Percentiles rank a stretch among this genome's conserved stretches.
Conservation (phyloP, 2,797 vertebrate genomes). For the Mormyrus hasselquistii region DNA sequence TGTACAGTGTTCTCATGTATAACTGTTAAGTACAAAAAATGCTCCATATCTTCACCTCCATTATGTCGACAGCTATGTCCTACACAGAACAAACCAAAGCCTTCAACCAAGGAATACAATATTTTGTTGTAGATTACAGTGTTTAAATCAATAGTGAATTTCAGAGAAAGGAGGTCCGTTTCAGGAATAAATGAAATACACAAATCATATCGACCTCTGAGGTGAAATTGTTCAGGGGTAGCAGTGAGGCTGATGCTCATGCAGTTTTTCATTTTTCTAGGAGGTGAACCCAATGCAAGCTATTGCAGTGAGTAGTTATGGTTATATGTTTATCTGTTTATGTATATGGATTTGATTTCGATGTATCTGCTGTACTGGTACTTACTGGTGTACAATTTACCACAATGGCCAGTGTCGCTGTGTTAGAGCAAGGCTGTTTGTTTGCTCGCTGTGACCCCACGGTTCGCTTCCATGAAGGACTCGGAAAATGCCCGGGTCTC, state of each 20-base stretch:
- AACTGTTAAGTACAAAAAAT: background rate
- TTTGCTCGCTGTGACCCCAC: background rate
- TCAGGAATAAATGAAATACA: background rate
- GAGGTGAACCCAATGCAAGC: conserved; percentile 61
- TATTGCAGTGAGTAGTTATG: conserved; percentile 47
- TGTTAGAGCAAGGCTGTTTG: background rate
- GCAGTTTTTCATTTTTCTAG: conserved; percentile 35
- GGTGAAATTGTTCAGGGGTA: background rate
- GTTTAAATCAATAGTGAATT: background rate
- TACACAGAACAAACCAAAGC: background rate
- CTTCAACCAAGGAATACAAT: background rate
- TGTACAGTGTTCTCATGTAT: background rate
- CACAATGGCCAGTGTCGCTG: background rate
- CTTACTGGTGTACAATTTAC: background rate
- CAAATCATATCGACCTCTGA: background rate
- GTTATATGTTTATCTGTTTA: conserved; percentile 29
- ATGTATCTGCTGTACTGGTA: background rate
- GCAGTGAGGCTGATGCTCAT: background rate
- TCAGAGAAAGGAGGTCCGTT: background rate
- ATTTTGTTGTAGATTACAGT: background rate
- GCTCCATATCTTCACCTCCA: background rate
- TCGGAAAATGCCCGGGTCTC: conserved; percentile 80
- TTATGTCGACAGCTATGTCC: background rate
- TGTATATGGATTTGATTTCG: background rate
- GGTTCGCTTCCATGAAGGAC: conserved; percentile 47